These are phyloP conservation scores for Steatornis caripensis DNA, from an alignment of 2,113 vertebrate genomes.

Conservation along the genomic window DNA sequence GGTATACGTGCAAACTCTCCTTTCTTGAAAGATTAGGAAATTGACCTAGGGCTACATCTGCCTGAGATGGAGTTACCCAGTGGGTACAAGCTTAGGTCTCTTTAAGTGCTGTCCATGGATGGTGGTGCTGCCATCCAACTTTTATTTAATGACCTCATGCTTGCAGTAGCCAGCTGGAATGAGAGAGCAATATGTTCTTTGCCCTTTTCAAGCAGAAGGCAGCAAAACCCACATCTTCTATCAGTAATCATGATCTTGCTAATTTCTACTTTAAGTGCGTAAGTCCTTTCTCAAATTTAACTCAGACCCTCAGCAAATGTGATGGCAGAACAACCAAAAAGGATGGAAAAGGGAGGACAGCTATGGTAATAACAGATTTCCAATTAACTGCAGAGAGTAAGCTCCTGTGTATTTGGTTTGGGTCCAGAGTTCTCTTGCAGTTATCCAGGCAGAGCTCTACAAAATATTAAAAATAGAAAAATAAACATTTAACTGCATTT, in stretches of 20 bases:
- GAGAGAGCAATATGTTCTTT: not conserved
- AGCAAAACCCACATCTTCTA: not conserved
- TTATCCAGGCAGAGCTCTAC: not conserved
- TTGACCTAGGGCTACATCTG: not conserved
- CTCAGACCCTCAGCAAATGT: not conserved
- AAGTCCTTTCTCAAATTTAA: not conserved
- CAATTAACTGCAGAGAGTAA: not conserved
- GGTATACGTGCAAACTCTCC: not conserved
- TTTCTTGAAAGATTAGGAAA: not conserved
- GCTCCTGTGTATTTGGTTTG: not conserved
- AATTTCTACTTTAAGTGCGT: not conserved
- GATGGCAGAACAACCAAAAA: not conserved
- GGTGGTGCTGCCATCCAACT: not conserved
- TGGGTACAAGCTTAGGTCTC: not conserved
- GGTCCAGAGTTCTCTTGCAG: not conserved
- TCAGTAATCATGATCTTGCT: not conserved
- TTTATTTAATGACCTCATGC: not conserved
- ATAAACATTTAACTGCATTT: not conserved
- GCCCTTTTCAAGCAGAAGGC: not conserved
- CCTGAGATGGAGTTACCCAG: not conserved
- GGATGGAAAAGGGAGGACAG: not conserved
- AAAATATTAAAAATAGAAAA: not conserved
- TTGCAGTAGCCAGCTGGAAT: not conserved
- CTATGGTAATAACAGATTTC: not conserved
- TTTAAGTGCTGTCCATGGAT: not conserved